Base-by-base conservation (phyloP, 2,113 vertebrate genomes). In the Corvus hawaiiensis region DNA sequence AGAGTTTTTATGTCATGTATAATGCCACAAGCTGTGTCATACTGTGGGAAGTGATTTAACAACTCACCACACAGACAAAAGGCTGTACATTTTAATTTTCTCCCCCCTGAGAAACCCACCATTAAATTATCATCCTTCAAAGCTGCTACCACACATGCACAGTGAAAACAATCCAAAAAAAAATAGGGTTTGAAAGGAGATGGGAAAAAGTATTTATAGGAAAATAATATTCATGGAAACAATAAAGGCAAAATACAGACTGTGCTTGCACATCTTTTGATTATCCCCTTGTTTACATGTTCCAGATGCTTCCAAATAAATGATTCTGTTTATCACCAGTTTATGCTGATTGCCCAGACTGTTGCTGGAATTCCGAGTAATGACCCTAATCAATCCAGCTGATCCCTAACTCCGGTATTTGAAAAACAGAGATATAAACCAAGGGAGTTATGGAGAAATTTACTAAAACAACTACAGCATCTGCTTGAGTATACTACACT, bases 121-220 rank as follows among this genome's bases (percentile, higher is more conserved):
- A 94, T 79, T 97, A 96, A 97, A 91, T 97, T 90, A 94, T 80
- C 63, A 92, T 94, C 41, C 78, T 97, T 97, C 87, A 94, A 84
- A 90, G 79, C 44, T 93, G 76, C 56, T n/a, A 81, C 59, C 88
- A 73, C 23, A 85, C 37, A 87, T 59, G 46, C 55, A 84, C 37
- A 93, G 30, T 73, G 39, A 30, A 81, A 54, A 77, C 44, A 88
- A 62, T 71, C 8, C 8, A 16, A 55, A 81, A 95, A 87, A 85
- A 69, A 27, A 5, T 5, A 46, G 20, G 15, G 2, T 27, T 91
- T 89, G 68, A 91, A 94, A 94, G 22, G n/a, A 75, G 35, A 72
- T 33, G 24, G 48, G 46, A 87, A 74, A 80, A 92, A 44, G 7
- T 89, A 84, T 80, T 91, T 89, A 63, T 35, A 56, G 28, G 58